Base-by-base conservation (phyloP, 2,888 invertebrate genomes). In the Cosmia trapezina region DNA sequence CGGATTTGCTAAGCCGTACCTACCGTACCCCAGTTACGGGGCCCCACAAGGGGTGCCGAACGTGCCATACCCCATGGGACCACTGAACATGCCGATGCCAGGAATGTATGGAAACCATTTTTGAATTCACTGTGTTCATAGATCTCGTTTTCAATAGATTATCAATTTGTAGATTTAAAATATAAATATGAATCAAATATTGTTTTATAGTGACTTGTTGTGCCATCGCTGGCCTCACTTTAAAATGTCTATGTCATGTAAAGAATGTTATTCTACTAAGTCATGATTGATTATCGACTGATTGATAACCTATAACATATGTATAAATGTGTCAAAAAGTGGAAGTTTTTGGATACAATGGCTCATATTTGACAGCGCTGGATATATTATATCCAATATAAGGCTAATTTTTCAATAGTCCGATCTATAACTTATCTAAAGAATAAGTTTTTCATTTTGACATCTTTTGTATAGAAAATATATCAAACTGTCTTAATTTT, bases 41-140 rank as follows among this genome's bases (percentile, higher is more conserved):
- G 88, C 90, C 0, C 90, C 91, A 19, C 97, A 96, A 88, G 96
- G 96, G 78, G 95, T 96, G 74, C 97, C 98, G 51, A 95, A 93
- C 62, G 96, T 97, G 86, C 98, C 98, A 84, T 98, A 98, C 91
- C 98, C 98, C 0, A 95, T 97, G 72, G 98, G 97, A n/a, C 97
- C 97, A 0, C 93, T 98, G 75, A 96, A 97, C 83, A 98, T 98
- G 98, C 98, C 98, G 17, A 97, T 98, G 97, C 98, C 98, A 11
- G 96, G 96, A 71, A 93, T 96, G 92, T 96, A 91, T 81, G 94
- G 95, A 60, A 95, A 94, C 74, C 96, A 96, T 84, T 96, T 96
- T 87, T 96, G 83, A 94, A 74, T 49, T 70, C 63, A 67, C 70
- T 62, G 59, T 73, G 72, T 82, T 80, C 79, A 80, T 80, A 84